Base-by-base conservation (phyloP, 1,140 invertebrate genomes). In the Aphidius gifuensis region DNA sequence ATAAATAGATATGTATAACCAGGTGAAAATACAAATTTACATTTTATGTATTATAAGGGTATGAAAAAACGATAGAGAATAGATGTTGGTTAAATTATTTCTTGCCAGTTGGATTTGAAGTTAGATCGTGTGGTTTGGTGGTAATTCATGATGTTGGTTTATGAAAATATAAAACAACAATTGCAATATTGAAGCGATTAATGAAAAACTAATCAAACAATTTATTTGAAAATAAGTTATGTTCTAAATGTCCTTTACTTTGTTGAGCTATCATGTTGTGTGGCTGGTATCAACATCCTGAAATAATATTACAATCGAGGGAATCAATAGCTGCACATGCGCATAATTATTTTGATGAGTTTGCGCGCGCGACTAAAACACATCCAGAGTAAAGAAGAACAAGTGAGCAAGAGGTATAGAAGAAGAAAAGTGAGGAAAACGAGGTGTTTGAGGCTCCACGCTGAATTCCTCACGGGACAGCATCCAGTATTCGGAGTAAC, bases 251-350 rank as follows among this genome's bases (percentile, higher is more conserved):
- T 3, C 21, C 32, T 38, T 9, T 48, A 16, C 9, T 57, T 16
- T 16, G 16, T 16, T 16, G 11, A 62, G 55, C 43, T 63, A 58
- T 50, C 38, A 56, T 63, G 48, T 63, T 54, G 56, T 51, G 23
- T 32, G 23, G 56, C 44, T 16, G 16, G 48, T 54, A 43, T 48
- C 65, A 55, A 64, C 55, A 69, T 78, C 74, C 74, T 73, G 69
- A 68, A 68, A 68, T 72, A 72, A 70, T 70, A 23, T 42, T 40
- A 5, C 53, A 55, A 40, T 64, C 57, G 60, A 61, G 23, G 66
- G 75, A 78, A 80, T 80, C 79, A 74, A 80, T 80, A 77, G 71
- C 61, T 68, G 76, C 79, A 76, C 77, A 79, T 78, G 79, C 78
- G 76, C 68, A 68, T 59, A 64, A 51, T 58, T 16, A 64, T 48